Conservation (phyloP, 2,888 invertebrate genomes). For the Hydrotaea diabolus region DNA sequence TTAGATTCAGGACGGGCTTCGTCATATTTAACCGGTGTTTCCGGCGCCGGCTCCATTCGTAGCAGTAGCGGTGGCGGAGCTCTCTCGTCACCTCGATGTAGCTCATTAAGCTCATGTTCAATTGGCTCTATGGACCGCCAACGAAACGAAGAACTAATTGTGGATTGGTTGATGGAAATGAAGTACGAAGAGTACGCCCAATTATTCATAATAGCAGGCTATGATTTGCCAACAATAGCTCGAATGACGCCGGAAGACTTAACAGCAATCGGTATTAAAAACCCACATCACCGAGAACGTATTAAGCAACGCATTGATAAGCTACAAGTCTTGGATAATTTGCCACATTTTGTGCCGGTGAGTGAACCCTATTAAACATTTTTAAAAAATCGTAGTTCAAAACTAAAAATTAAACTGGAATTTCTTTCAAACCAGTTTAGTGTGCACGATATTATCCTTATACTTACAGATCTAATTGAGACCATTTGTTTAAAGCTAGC, state of each 20-base stretch:
- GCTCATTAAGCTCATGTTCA: slow-evolving; percentile 88
- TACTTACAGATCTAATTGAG: no score
- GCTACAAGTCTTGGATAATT: slow-evolving; percentile 95
- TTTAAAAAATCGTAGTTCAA: background rate
- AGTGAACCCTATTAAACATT: slow-evolving; percentile 77
- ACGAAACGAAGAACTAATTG: slow-evolving; percentile 94
- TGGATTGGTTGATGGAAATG: slow-evolving; percentile 95
- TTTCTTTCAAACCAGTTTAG: no score
- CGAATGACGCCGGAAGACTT: slow-evolving; percentile 99
- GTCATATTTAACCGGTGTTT: slow-evolving; percentile 84
- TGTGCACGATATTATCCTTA: no score
- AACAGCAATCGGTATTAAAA: slow-evolving; percentile 94
- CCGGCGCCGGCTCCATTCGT: slow-evolving; percentile 80
- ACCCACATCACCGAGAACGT: slow-evolving; percentile 97
- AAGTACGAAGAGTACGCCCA: slow-evolving; percentile 97
- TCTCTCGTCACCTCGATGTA: slow-evolving; percentile 86
- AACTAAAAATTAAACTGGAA: no score
- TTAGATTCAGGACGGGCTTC: slow-evolving; percentile 96
- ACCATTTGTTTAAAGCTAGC: no score
- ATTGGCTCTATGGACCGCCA: slow-evolving; percentile 89
- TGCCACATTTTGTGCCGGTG: slow-evolving; percentile 96
- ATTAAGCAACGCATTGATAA: slow-evolving; percentile 98
- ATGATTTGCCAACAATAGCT: slow-evolving; percentile 98
- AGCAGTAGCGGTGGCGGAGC: slow-evolving; percentile 77
- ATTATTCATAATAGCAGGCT: slow-evolving; percentile 96